Base-by-base conservation (phyloP, 1,140 invertebrate species). In the Drosophila kurseongensis region DNA sequence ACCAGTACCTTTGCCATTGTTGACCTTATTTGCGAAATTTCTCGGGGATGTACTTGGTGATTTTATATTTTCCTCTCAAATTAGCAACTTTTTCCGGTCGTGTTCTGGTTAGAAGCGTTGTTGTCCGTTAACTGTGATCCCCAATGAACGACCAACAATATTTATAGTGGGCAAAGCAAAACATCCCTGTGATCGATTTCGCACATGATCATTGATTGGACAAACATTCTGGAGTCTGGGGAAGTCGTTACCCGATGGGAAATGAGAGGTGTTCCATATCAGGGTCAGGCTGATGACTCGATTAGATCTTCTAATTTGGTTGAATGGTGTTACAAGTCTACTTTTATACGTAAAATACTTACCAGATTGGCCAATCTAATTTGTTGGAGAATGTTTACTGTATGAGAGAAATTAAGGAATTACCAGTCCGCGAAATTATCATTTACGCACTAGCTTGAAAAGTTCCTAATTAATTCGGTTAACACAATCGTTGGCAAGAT, bases 151-250 rank as follows among this genome's bases (percentile, higher is more conserved):
- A 8, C 12, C 60, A 48, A 78, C 67, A 75, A 75, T 75, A 85
- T 85, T 80, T 85, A 85, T 85, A 80, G 74, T 50, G 55, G 27
- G 38, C 48, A 32, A 32, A 7, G 29, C 55, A 75, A 57, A 69
- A 78, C 47, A 45, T 61, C 56, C 63, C 75, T 59, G 50, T 67
- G 81, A 85, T 84, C 29, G 77, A 85, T 80, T 85, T 85, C 58
- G 65, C 81, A 85, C 62, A 80, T 85, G 81, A 85, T 85, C 81
- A 85, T 85, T 85, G 81, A 80, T 69, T 78, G 55, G 54, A 27
- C 77, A 85, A 80, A 85, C 81, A 85, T 78, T 60, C 29, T 16
- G 55, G 36, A 41, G 41, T 47, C 81, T 85, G 81, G 57, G 54
- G 42, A 80, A 63, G 81, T 85, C 81, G 38, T 85, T 80, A 85